These are phyloP conservation scores for Chrysemys picta DNA, from an alignment of 2,113 vertebrate genomes.

Conservation along the genomic window DNA sequence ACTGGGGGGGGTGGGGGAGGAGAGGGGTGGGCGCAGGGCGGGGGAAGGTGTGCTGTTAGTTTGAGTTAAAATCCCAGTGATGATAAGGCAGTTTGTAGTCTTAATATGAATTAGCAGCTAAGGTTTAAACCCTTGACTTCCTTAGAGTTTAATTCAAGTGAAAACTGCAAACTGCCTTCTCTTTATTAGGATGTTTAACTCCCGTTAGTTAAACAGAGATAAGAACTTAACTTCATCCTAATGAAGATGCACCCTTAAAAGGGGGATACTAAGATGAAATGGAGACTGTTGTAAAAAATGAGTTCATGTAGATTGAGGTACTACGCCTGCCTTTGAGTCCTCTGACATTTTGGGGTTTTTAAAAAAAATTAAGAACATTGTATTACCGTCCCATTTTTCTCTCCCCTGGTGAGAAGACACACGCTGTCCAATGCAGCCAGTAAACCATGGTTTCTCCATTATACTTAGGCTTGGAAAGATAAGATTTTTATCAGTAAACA, in stretches of 20 bases:
- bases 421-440: background rate
- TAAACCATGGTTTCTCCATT: background rate
- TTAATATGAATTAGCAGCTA: rapidly evolving
- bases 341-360: background rate
- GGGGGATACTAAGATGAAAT: background rate
- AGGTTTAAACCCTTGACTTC: background rate
- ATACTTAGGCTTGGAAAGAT: background rate
- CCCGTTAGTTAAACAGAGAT: background rate
- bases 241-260: background rate
- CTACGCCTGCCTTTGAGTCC: background rate
- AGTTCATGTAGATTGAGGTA: background rate
- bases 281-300: background rate
- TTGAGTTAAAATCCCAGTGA: rapidly evolving
- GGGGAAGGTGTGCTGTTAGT: background rate
- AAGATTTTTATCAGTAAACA: background rate
- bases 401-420: background rate
- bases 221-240: background rate
- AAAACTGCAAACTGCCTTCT: background rate
- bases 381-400: background rate
- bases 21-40: too few species aligned
- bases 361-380: too few species aligned
- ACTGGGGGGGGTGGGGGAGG: rapidly evolving
- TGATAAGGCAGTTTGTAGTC: background rate
- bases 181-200: background rate
- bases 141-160: background rate